These are phyloP conservation scores for Trichoplusia ni DNA, from an alignment of 1,140 invertebrate species.

Conservation along the genomic window DNA sequence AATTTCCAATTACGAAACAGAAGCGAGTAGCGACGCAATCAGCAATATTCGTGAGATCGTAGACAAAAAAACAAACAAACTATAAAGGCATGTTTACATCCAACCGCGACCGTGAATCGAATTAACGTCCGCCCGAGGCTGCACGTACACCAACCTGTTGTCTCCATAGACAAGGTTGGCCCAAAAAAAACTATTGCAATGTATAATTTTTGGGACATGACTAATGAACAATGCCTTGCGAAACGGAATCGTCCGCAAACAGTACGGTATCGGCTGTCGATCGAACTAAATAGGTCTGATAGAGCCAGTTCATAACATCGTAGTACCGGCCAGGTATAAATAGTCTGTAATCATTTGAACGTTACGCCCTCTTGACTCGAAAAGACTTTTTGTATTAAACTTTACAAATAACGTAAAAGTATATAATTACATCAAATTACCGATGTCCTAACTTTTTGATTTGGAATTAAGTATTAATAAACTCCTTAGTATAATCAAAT, in stretches of 20 bases:
- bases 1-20: constrained; percentile 8
- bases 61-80: constrained; percentile 39
- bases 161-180: constrained; percentile 47
- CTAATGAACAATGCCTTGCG: constrained; percentile 67
- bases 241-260: constrained; percentile 36
- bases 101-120: constrained; percentile 56
- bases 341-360: background rate
- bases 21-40: constrained; percentile 15
- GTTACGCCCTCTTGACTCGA: background rate
- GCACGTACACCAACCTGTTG: constrained; percentile 65
- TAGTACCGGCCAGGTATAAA: background rate
- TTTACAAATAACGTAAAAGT: background rate
- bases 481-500: background rate
- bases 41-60: background rate
- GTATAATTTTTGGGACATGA: constrained; percentile 66
- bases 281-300: constrained; percentile 10
- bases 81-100: constrained; percentile 44
- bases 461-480: background rate
- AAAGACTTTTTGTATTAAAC: background rate
- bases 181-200: constrained; percentile 60
- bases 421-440: background rate
- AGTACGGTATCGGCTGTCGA: constrained; percentile 23
- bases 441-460: background rate
- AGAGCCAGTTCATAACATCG: too few species aligned
- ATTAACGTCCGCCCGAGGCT: constrained; percentile 66